Evolutionary conservation across 2,888 invertebrate species (phyloP), one percentile per base, ranked within the genome.

Genomic region (Drosophila pegasa): DNA sequence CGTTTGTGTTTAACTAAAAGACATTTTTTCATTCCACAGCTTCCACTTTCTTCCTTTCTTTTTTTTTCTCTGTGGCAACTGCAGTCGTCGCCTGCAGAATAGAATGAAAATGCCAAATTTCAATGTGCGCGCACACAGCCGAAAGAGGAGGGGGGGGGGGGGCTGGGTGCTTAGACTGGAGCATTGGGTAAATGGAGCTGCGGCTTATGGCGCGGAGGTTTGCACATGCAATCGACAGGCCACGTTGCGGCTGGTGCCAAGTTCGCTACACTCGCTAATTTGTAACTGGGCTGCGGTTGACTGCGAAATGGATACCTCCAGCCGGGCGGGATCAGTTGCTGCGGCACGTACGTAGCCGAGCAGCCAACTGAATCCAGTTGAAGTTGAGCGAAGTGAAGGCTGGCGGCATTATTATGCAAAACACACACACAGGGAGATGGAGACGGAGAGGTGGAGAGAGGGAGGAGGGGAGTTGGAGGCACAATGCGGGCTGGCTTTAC

Each of bases 321-420:
- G 31, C 27, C 50, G 52, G 37, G 31, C 47, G 9, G 48, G 62
- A 67, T 85, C 74, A 60, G 71, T 66, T 68, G 45, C 74, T 71
- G 59, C 18, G 68, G 73, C 86, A 80, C 87, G 84, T 78, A 62
- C 14, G 8, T n/a, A n/a, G n/a, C 48, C 48, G 31, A 16, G 55
- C 33, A 25, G 25, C 33, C 20, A 10, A 33, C 47, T 31, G 38
- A 18, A 41, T 38, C 35, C 54, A 50, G 25, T 25, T 29, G 40
- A 47, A 52, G 52, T 60, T 22, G 35, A 56, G 63, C 18, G n/a
- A 48, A 52, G 38, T 54, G 45, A 51, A 48, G 57, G 22, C 47
- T 43, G 55, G 31, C 55, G 55, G 31, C 55, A 83, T 87, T 86
- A 86, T 72, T 86, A 87, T 86, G 86, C 88, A 86, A 66, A 72